Conservation (phyloP, 2,113 vertebrate genomes). For the Pachycephala philippinensis region DNA sequence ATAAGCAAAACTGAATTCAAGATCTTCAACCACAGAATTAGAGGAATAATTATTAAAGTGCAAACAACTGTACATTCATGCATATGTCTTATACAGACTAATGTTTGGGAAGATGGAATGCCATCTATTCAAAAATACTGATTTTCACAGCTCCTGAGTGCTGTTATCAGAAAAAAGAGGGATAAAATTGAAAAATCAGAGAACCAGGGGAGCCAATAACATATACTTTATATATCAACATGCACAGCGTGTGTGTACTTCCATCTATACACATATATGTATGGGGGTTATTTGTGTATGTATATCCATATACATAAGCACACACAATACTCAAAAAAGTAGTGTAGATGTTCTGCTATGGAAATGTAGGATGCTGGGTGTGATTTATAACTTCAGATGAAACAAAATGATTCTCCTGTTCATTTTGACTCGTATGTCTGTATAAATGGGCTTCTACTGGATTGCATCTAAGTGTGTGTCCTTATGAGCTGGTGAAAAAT, state of each 20-base stretch:
- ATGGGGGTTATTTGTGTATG: not conserved
- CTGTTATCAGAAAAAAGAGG: not conserved
- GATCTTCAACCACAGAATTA: not conserved
- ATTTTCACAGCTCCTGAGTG: not conserved
- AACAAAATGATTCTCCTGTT: not conserved
- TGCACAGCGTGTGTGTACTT: accelerated
- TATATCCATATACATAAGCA: not conserved
- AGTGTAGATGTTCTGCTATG: not conserved
- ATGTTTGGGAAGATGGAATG: not conserved
- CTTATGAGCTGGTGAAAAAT: not conserved
- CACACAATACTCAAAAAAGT: not conserved
- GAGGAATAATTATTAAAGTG: not conserved
- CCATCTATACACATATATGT: not conserved
- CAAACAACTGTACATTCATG: not conserved
- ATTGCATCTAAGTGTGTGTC: not conserved
- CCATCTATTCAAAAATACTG: not conserved
- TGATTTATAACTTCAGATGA: not conserved
- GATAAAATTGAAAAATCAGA: not conserved
- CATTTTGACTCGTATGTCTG: accelerated
- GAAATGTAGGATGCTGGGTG: not conserved
- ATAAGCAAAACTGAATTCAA: not conserved
- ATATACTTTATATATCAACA: not conserved
- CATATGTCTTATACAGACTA: not conserved
- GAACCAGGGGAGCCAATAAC: not conserved
- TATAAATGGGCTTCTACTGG: not conserved